Percentiles rank a stretch among this genome's conserved stretches.
These are phyloP conservation scores for Casuarius casuarius DNA, from an alignment of 2,113 vertebrate species.

Conservation along the genomic window DNA sequence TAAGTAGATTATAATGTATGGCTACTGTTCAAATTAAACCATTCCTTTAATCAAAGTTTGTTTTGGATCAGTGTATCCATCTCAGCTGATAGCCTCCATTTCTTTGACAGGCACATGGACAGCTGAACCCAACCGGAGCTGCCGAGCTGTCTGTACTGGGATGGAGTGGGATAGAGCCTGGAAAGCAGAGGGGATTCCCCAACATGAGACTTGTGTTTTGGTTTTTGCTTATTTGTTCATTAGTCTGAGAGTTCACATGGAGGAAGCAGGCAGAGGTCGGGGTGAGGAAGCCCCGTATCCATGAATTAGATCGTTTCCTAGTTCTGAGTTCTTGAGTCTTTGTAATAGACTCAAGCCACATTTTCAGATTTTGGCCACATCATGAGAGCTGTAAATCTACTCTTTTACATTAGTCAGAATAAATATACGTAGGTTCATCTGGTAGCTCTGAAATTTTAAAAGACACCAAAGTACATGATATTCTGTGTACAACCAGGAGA, in stretches of 20 bases:
- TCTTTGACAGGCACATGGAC: background rate
- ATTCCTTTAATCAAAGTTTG: background rate
- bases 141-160: too few relatives aligned
- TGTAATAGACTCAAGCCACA: background rate
- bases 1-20: accelerated
- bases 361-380: background rate
- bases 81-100: background rate
- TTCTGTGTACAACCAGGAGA: background rate
- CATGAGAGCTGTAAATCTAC: background rate
- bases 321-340: background rate
- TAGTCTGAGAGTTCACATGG: background rate
- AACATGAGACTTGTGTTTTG: accelerated
- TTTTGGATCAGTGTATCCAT: background rate
- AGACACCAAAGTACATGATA: background rate
- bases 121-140: too few relatives aligned
- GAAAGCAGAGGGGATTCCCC: background rate
- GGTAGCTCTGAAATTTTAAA: background rate
- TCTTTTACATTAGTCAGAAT: background rate
- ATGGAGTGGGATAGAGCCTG: background rate
- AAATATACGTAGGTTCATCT: background rate
- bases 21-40: background rate
- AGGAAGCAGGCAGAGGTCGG: background rate
- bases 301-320: background rate
- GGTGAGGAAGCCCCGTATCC: background rate
- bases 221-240: too few relatives aligned